phyloP scores from a whole-genome alignment of 2,797 vertebrate species.

The Sphaeramia orbicularis region DNA sequence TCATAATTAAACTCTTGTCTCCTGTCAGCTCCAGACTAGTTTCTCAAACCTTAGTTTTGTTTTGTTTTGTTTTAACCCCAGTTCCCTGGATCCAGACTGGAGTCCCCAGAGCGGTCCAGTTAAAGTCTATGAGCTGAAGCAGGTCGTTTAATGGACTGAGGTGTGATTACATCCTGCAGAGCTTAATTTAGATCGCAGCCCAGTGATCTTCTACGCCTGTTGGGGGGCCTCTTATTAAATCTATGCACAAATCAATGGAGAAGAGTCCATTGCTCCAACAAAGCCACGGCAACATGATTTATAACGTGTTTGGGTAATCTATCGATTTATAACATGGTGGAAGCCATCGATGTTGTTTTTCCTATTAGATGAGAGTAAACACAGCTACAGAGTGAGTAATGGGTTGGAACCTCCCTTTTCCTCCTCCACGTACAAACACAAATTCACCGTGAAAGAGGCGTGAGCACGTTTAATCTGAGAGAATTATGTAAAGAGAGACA shows the following conservation, averaged over 20 bases:
- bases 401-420: conserved; percentile 54
- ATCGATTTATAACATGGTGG: conserved; percentile 74
- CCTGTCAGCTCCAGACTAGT: neutral
- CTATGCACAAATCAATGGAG: conserved; percentile 78
- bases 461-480: neutral
- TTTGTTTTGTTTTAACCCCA: neutral
- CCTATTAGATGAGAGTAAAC: conserved; percentile 73
- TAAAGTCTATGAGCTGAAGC: conserved; percentile 28
- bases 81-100: neutral
- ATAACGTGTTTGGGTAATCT: conserved; percentile 71
- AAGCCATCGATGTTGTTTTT: conserved; percentile 72
- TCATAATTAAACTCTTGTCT: neutral
- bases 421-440: conserved; percentile 14
- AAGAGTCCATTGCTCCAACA: conserved; percentile 65
- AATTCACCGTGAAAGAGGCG: conserved; percentile 2
- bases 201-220: conserved; percentile 67
- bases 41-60: neutral
- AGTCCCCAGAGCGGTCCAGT: conserved; percentile 30
- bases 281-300: conserved; percentile 59
- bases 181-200: conserved; percentile 72
- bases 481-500: conserved; percentile 2
- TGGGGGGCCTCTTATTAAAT: conserved; percentile 78
- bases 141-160: conserved; percentile 52
- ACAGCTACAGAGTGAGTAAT: conserved; percentile 64
- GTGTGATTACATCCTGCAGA: conserved; percentile 70